Evolutionary conservation across 1,140 invertebrate species (phyloP), one percentile per base, ranked within the genome.

Genomic region (Drosophila insularis): DNA sequence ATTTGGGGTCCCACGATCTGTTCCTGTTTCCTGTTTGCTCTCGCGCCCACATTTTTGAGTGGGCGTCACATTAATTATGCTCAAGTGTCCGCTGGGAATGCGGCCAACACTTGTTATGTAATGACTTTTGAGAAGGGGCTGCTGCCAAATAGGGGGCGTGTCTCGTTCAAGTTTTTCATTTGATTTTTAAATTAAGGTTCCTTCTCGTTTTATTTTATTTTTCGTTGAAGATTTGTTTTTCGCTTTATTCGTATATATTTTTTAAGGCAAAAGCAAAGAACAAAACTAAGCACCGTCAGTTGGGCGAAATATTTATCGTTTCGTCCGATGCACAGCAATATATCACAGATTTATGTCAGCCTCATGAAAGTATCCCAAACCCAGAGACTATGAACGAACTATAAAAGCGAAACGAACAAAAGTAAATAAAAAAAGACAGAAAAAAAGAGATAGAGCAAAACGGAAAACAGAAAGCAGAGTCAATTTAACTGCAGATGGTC

Each of bases 271-370:
- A 27, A 40, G 31, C 5, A 56, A 27, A 50, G 31, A 7, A 75
- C 66, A 80, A 66, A 74, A 78, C 67, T 71, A 50, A 71, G 65
- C 70, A 63, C 62, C 67, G 74, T 61, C 65, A 67, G 58, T 43
- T 54, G 63, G 62, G 65, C 54, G 43, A 65, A 68, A 73, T 78
- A 85, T 81, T 67, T 86, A 86, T 86, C 74, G 65, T 62, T 35
- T 39, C 65, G 60, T 59, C 73, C 77, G 61, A 70, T 67, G 81
- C 54, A 32, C 76, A 37, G 78, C 75, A 81, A 86, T 87, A 89
- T 84, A 87, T 87, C 82, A 87, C 55, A 82, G 82, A 80, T 82
- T 89, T 87, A 89, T 89, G 82, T 89, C 84, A 80, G 80, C 84
- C 71, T 74, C 84, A 82, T 86, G 17, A 50, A 50, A 50, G 19